Percentiles rank a stretch among this genome's conserved stretches.
Conservation (phyloP, 2,888 invertebrate species). For the Synanthedon andrenaeformis region DNA sequence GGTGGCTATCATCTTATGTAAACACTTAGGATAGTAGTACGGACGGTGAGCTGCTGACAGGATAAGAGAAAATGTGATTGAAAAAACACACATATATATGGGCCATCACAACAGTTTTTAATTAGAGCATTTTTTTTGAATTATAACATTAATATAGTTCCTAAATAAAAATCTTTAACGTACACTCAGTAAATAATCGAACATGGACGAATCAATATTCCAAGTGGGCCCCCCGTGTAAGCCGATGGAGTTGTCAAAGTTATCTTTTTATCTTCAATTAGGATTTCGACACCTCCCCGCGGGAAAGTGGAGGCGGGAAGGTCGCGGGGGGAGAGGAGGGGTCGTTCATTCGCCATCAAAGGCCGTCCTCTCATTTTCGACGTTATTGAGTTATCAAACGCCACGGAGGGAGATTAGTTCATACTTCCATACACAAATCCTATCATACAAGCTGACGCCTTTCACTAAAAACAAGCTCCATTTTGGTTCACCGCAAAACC, state of each 20-base stretch:
- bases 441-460: slow-evolving; percentile 71
- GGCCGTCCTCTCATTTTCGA: slow-evolving; percentile 62
- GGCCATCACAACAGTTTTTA: too few relatives aligned
- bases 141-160: too few relatives aligned
- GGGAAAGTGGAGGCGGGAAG: slow-evolving; percentile 3
- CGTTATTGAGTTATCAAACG: slow-evolving; percentile 68
- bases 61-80: too few relatives aligned
- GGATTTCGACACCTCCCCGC: slow-evolving; percentile 63
- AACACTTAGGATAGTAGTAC: too few relatives aligned
- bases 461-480: slow-evolving; percentile 60
- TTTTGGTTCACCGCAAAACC: slow-evolving; percentile 61
- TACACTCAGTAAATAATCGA: background rate
- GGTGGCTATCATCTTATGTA: too few relatives aligned
- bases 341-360: slow-evolving; percentile 45
- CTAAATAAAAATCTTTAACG: too few relatives aligned
- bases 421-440: slow-evolving; percentile 70
- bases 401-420: slow-evolving; percentile 64
- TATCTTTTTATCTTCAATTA: slow-evolving; percentile 71
- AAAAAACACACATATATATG: too few relatives aligned
- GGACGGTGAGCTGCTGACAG: too few relatives aligned
- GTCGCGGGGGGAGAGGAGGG: slow-evolving; percentile 10
- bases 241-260: slow-evolving; percentile 30
- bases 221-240: slow-evolving; percentile 15
- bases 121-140: too few relatives aligned
- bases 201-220: slow-evolving; percentile 25